Base-by-base conservation (phyloP, 1,140 invertebrate species). In the Pseudomyrmex flavicornis region DNA sequence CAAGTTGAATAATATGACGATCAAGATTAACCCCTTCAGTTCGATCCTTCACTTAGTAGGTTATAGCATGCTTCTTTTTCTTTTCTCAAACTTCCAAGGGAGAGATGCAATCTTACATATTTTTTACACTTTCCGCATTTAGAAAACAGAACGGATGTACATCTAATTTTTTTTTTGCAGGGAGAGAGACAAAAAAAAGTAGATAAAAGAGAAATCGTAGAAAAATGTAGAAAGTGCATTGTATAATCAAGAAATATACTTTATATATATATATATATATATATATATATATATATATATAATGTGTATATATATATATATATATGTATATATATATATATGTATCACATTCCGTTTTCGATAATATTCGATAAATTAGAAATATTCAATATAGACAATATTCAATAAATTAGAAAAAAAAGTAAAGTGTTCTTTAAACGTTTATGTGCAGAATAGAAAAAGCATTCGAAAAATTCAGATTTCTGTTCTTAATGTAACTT, bases 91-190 rank as follows among this genome's bases (percentile, higher is more conserved):
- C 35, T 65, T 54, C 44, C 61, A 76, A 76, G 48, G 22, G 48
- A n/a, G 48, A 76, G 74, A 76, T 65, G 46, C 72, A 61, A 75
- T 75, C n/a, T 8, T 66, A 70, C 65, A 79, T 65, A 48, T 79
- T 70, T 35, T 79, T 70, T 70, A 79, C 65, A 79, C 63, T 70
- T 79, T 79, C 65, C 76, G 58, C 50, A 46, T 77, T 69, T 35
- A 35, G 58, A 58, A 58, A 58, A 26, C 48, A 1, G 69, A 69
- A 69, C 62, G 35, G 9, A 48, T 69, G 46, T 59, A 79, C 52
- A 72, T 80, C 17, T n/a, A 70, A 70, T n/a, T 35, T 26, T 61
- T 69, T 13, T 61, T 69, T 13, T 10, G 13, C n/a, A n/a, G 13
- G 52, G 17, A 66, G 22, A 20, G 10, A 62, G 48, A 59, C 9